These are phyloP conservation scores for Watsonalla cultraria DNA, from an alignment of 2,888 invertebrate species.

Conservation along the genomic window DNA sequence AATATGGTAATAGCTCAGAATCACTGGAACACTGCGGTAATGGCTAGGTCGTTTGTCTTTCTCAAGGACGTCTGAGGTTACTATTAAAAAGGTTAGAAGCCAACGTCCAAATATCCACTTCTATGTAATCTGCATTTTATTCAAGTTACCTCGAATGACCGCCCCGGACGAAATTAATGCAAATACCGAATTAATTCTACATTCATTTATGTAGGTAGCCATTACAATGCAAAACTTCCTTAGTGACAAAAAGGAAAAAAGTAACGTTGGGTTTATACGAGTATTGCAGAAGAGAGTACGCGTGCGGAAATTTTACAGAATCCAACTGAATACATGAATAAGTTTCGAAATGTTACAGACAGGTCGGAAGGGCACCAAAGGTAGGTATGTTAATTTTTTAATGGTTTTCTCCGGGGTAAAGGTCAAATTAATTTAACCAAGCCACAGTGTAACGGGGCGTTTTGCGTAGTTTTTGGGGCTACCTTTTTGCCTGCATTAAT, in stretches of 20 bases:
- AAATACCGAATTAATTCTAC: conserved; percentile 19
- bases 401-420: conserved; percentile 6
- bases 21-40: too few species aligned
- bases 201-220: conserved; percentile 22
- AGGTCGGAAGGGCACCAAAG: conserved; percentile 5
- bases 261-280: conserved; percentile 21
- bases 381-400: conserved; percentile 17
- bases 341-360: conserved; percentile 16
- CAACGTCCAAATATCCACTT: not conserved
- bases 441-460: not conserved
- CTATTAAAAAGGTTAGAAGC: not conserved
- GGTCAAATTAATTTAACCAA: conserved; percentile 12
- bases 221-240: conserved; percentile 5
- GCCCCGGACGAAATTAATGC: conserved; percentile 7
- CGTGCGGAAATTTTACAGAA: conserved; percentile 5
- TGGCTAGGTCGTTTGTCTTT: too few species aligned
- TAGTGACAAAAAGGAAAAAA: conserved; percentile 9
- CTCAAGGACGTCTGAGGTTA: too few species aligned
- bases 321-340: conserved; percentile 1
- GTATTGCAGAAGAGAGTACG: conserved; percentile 9
- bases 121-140: not conserved
- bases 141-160: not conserved
- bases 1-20: too few species aligned
- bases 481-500: too few species aligned
- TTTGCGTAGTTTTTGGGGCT: not conserved